Percentiles rank a stretch among this genome's conserved stretches.
These are phyloP conservation scores for Rotaria sp. DNA, from an alignment of 2,888 invertebrate species.

Conservation along the genomic window DNA sequence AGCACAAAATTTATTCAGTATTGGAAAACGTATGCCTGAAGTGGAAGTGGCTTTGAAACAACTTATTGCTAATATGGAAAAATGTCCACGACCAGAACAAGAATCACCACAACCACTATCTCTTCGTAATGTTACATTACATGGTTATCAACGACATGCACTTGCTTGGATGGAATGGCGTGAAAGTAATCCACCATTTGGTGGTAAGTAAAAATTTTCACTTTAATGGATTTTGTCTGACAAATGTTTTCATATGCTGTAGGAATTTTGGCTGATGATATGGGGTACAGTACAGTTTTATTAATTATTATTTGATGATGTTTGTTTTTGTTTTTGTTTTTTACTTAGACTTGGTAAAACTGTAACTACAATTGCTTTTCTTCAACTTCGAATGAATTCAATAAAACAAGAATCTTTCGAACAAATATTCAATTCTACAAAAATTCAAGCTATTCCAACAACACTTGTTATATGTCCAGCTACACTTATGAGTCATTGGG, in stretches of 20 bases:
- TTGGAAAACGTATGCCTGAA: conserved; percentile 3
- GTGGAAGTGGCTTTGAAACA: neutral
- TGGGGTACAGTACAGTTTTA: neutral
- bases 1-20: conserved; percentile 1
- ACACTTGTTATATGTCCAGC: conserved; percentile 82
- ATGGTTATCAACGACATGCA: conserved; percentile 5
- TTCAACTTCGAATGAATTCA: conserved; percentile 46
- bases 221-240: neutral
- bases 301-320: too few species aligned
- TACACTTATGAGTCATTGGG: conserved; percentile 82
- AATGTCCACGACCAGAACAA: neutral
- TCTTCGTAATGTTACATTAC: conserved; percentile 14
- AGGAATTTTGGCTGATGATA: conserved; percentile 69
- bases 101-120: neutral
- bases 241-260: neutral
- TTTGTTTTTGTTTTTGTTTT: conserved; percentile 51
- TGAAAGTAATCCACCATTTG: neutral
- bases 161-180: conserved; percentile 14
- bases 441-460: conserved; percentile 8
- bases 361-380: conserved; percentile 57
- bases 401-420: conserved; percentile 45
- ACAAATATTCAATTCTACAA: neutral
- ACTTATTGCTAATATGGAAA: neutral
- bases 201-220: neutral
- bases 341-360: conserved; percentile 60